A percentile compares a stretch with the other conserved stretches of the same genome.
Conservation (phyloP, 2,797 vertebrate species). For the Poeciliopsis turneri region DNA sequence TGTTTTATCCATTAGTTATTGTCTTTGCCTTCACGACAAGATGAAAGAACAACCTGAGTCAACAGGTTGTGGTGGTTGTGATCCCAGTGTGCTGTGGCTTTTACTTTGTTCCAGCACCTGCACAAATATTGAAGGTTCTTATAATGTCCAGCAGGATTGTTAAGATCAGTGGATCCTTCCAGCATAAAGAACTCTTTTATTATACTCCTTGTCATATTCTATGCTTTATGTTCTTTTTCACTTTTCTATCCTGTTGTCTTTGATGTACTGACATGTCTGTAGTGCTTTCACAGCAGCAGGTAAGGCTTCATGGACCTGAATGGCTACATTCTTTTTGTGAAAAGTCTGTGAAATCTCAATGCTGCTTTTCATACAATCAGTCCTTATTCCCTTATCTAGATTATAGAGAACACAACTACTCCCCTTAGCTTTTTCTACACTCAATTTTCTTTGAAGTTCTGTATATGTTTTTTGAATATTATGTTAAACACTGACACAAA, state of each 20-base stretch:
- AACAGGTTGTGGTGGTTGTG: background rate
- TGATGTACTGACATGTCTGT: background rate
- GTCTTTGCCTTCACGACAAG: background rate
- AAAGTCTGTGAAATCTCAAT: background rate
- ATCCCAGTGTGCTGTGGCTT: background rate
- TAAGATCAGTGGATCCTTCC: background rate
- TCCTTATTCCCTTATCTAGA: background rate
- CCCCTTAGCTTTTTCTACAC: background rate
- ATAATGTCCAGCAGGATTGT: background rate
- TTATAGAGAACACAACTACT: background rate
- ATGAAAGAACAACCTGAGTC: background rate
- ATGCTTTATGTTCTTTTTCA: background rate
- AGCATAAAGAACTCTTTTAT: background rate
- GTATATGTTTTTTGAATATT: background rate
- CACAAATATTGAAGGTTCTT: background rate
- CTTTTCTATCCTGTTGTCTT: background rate
- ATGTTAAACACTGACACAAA: background rate
- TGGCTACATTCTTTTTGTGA: background rate
- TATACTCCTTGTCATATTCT: background rate
- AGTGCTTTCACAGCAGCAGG: background rate
- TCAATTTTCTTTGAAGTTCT: background rate
- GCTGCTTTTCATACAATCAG: background rate
- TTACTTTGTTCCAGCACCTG: conserved; percentile 18
- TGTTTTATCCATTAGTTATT: background rate
- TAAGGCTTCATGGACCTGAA: background rate